Conservation (phyloP, 2,797 vertebrate species). For the Hoplostethus mediterraneus region DNA sequence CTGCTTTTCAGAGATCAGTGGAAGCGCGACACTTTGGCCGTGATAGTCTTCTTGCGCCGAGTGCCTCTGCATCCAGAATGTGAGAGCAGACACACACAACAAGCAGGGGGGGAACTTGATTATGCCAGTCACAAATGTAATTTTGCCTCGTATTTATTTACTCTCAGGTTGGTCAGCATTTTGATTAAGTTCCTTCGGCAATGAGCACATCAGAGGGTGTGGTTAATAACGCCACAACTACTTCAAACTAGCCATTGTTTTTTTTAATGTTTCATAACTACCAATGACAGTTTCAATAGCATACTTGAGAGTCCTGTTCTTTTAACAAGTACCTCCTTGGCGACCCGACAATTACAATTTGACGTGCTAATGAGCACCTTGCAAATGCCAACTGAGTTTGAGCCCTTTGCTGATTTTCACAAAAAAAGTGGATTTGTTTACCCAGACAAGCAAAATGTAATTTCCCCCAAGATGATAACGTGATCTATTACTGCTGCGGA, state of each 20-base stretch:
- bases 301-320: constrained; percentile 1
- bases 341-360: constrained; percentile 15
- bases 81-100: neutral
- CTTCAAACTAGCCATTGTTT: neutral
- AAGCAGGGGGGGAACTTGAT: constrained; percentile 2
- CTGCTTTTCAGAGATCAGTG: neutral
- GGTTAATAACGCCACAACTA: neutral
- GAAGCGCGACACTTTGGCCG: neutral
- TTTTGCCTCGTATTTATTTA: constrained; percentile 15
- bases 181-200: too few relatives aligned
- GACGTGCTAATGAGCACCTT: constrained; percentile 17
- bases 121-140: constrained; percentile 13
- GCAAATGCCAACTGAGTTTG: neutral
- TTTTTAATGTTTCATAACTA: neutral
- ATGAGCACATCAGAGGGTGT: neutral
- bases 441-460: neutral
- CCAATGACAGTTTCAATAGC: constrained; percentile 2
- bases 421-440: constrained; percentile 13
- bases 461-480: neutral
- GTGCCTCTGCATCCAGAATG: neutral
- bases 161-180: constrained; percentile 3
- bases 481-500: neutral
- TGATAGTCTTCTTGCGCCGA: neutral
- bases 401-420: constrained; percentile 7
- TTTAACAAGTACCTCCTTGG: constrained; percentile 16